Conservation (phyloP, 2,888 invertebrate species). For the Eumerus sabulonum region DNA sequence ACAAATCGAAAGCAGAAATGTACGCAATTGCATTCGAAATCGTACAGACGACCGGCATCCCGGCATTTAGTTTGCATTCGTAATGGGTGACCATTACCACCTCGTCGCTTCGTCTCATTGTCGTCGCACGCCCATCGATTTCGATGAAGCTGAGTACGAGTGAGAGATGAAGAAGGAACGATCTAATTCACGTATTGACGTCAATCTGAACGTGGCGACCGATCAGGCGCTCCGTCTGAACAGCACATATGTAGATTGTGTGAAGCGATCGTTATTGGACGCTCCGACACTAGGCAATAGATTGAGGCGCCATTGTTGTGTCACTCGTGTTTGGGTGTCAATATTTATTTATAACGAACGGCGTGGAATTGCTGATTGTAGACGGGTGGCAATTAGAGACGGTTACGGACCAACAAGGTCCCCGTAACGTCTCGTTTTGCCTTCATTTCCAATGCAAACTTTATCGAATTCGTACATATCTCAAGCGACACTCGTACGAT, state of each 20-base stretch:
- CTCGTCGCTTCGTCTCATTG: too few relatives aligned
- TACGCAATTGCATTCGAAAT: conserved; percentile 46
- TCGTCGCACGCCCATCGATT: too few relatives aligned
- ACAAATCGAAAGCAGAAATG: not conserved
- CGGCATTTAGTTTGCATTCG: conserved; percentile 54
- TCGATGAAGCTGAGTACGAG: too few relatives aligned
- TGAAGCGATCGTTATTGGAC: not conserved
- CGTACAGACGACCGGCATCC: conserved; percentile 5
- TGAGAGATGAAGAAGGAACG: not conserved
- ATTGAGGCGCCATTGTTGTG: conserved; percentile 43
- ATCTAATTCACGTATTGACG: conserved; percentile 51
- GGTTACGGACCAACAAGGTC: conserved; percentile 50
- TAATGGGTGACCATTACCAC: conserved; percentile 12
- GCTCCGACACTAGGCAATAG: not conserved
- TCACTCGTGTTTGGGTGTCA: conserved; percentile 22
- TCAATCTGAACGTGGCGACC: conserved; percentile 30
- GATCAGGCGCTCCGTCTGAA: conserved; percentile 37
- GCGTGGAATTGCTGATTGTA: conserved; percentile 24
- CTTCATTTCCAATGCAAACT: conserved; percentile 1
- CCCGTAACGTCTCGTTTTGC: not conserved
- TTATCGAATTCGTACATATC: too few relatives aligned
- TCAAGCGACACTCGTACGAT: too few relatives aligned
- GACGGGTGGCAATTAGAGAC: conserved; percentile 32
- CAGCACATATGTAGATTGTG: too few relatives aligned
- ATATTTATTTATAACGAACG: conserved; percentile 24